Conservation (phyloP, 2,113 vertebrate genomes). For the Indicator indicator region DNA sequence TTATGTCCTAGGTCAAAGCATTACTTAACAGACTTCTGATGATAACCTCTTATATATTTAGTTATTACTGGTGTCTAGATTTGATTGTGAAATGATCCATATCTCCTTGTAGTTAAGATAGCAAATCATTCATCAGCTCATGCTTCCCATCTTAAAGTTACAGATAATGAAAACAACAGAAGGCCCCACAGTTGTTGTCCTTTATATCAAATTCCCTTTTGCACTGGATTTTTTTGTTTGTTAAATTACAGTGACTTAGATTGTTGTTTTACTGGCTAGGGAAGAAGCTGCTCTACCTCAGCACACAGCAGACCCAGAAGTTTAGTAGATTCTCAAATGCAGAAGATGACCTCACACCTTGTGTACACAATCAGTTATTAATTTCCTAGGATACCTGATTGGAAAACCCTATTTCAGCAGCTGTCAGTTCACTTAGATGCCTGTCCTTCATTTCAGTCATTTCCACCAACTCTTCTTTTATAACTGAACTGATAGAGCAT, state of each 20-base stretch:
- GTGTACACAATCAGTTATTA: not conserved
- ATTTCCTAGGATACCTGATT: not conserved
- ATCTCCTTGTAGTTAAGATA: not conserved
- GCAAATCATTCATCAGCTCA: not conserved
- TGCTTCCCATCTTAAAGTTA: not conserved
- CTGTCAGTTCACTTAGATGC: not conserved
- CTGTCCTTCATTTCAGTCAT: not conserved
- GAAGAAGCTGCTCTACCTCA: not conserved
- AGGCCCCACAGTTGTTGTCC: not conserved
- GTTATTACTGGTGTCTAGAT: not conserved
- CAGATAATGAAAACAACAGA: not conserved
- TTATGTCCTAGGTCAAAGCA: not conserved
- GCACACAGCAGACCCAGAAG: not conserved
- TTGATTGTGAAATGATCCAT: slow-evolving; percentile 3
- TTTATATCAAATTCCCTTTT: not conserved
- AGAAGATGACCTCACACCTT: not conserved
- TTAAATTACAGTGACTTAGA: too few relatives aligned
- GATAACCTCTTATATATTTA: not conserved
- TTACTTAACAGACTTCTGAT: not conserved
- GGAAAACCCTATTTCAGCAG: not conserved
- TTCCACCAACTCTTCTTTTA: not conserved
- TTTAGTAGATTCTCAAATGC: not conserved
- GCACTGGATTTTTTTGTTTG: not conserved
- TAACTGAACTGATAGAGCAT: not conserved
- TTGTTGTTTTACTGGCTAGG: not conserved